Percentiles rank a stretch among this genome's conserved stretches.
These are phyloP conservation scores for Acomys russatus DNA, from an alignment of 2,797 vertebrate species.

Conservation along the genomic window DNA sequence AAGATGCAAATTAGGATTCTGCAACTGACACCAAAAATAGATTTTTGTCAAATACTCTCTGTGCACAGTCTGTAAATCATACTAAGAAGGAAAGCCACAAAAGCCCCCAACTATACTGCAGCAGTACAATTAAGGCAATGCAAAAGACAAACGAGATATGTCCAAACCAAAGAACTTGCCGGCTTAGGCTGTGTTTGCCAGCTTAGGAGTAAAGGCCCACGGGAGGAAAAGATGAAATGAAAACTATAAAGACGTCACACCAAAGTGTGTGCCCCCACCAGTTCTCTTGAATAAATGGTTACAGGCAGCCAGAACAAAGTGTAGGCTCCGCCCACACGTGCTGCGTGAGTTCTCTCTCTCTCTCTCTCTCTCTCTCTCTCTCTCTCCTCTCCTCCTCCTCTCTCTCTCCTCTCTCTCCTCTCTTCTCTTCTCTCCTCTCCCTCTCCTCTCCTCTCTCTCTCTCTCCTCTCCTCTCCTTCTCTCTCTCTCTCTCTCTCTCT, in stretches of 20 bases:
- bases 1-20: slow-evolving; percentile 71
- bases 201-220: not conserved
- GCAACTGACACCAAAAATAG: slow-evolving; percentile 74
- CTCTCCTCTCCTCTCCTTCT: too few relatives aligned
- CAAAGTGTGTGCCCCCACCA: not conserved
- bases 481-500: too few relatives aligned
- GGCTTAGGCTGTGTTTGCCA: not conserved
- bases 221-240: not conserved
- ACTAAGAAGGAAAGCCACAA: slow-evolving; percentile 24
- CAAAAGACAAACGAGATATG: slow-evolving; percentile 15
- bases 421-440: too few relatives aligned
- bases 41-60: slow-evolving; percentile 61
- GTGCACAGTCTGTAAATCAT: slow-evolving; percentile 59
- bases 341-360: too few relatives aligned
- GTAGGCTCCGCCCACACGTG: not conserved
- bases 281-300: not conserved
- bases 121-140: slow-evolving; percentile 5
- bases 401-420: too few relatives aligned
- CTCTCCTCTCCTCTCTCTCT: too few relatives aligned
- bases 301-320: not conserved
- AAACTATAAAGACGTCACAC: not conserved
- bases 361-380: too few relatives aligned
- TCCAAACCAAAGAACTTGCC: not conserved
- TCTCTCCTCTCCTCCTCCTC: too few relatives aligned
- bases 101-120: not conserved